Evolutionary conservation across 2,113 vertebrate genomes (phyloP), one percentile per base, ranked within the genome.

Genomic region (Pituophis catenifer): DNA sequence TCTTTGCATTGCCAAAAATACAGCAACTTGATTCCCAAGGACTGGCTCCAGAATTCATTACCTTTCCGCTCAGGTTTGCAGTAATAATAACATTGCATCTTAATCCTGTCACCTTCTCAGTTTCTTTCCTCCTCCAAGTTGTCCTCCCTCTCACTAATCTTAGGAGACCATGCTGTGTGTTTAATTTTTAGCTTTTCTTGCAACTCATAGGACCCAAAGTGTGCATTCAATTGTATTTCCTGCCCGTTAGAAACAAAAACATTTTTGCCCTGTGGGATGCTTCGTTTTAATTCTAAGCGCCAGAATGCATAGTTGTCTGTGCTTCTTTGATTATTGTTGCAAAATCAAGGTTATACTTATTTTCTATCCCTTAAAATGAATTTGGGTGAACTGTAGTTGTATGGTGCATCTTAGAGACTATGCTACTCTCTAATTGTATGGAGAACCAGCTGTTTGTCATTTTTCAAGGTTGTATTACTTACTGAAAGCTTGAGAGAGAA

Each of bases 51-150:
- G 97, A 97, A 97, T 97, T 96, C 95, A 96, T 97, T 97, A 97
- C 95, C 95, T 96, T 96, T 92, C 90, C 95, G 92, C 90, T 11
- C 11, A 95, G 96, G 94, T 96, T 96, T 97, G 94, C 95, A 96
- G 93, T 97, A 94, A 97, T 96, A 97, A 96, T 96, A 96, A 97
- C 92, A 55, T 86, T 95, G 95, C 96, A 94, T 97, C 96, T 97
- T 96, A 97, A 95, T 96, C 94, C 93, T 94, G 91, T 95, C 92
- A 93, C 94, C 93, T 96, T 95, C 92, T 33, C 33, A 88, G 81
- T 96, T 93, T 94, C 88, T 70, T 96, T 90, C 65, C 57, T 94
- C 89, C 89, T 93, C 53, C 93, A 89, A 62, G 70, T 95, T 91
- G 23, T 92, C 86, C 86, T 92, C 26, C 54, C 94, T 94, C 89